phyloP scores from a whole-genome alignment of 2,797 vertebrate genomes.

The Stomatorhinus walkeri region DNA sequence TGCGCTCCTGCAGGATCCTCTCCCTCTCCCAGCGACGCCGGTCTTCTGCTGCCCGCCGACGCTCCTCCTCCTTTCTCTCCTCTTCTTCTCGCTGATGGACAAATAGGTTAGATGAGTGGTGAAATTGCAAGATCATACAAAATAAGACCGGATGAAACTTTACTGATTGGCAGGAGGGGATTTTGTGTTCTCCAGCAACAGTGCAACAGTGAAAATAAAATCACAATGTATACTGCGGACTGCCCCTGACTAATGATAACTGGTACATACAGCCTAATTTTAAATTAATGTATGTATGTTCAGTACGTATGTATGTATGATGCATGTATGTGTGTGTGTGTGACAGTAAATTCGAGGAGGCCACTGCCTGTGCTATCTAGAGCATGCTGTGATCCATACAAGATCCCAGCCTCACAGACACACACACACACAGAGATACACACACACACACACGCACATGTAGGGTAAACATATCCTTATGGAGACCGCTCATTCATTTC shows the following conservation, averaged over 20 bases:
- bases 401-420: background rate
- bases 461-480: no score
- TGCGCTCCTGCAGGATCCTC: slow-evolving; percentile 29
- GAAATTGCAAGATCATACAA: background rate
- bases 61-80: slow-evolving; percentile 35
- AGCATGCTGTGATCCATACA: background rate
- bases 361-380: background rate
- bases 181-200: background rate
- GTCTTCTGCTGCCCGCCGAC: slow-evolving; percentile 31
- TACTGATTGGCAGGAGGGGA: background rate
- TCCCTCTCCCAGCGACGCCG: slow-evolving; percentile 31
- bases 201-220: background rate
- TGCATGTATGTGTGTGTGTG: background rate
- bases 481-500: no score
- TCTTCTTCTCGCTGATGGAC: slow-evolving; percentile 35
- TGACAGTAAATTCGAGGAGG: background rate
- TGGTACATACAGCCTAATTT: background rate
- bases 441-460: no score
- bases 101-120: background rate
- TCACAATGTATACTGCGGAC: background rate
- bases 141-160: background rate
- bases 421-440: no score
- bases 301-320: background rate
- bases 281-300: background rate
- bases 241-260: background rate